These are phyloP conservation scores for Pseudomugil tenellus DNA, from an alignment of 2,797 vertebrate species.

Conservation along the genomic window DNA sequence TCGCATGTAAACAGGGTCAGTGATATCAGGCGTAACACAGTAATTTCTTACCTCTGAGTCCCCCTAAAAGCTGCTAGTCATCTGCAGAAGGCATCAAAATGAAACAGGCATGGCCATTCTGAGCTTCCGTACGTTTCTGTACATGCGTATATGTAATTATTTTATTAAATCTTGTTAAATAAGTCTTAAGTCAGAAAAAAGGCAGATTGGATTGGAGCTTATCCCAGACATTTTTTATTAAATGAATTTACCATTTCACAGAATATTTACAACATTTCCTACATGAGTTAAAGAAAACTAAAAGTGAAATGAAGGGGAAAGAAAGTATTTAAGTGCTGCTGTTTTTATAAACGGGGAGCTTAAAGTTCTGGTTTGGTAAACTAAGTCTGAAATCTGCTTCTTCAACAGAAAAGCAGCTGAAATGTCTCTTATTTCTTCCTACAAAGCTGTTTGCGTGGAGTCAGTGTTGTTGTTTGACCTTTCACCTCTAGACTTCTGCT, in stretches of 20 bases:
- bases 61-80: no score
- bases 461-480: conserved; percentile 51
- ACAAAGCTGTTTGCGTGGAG: conserved; percentile 80
- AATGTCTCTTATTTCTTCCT: conserved; percentile 26
- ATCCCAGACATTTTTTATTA: neutral
- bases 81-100: no score
- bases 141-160: neutral
- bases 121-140: no score
- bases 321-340: neutral
- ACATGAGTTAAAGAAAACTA: neutral
- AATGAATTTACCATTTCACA: neutral
- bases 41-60: no score
- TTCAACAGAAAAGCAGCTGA: neutral
- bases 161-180: neutral
- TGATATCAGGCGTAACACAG: no score
- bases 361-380: no score
- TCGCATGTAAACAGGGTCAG: no score
- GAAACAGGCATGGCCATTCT: no score
- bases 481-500: conserved; percentile 73
- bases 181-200: neutral
- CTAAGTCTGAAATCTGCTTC: no score
- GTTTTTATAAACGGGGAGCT: neutral
- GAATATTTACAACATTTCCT: neutral
- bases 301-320: neutral
- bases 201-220: neutral